These are phyloP conservation scores for Clitarchus hookeri DNA, from an alignment of 2,888 invertebrate genomes.

Conservation along the genomic window DNA sequence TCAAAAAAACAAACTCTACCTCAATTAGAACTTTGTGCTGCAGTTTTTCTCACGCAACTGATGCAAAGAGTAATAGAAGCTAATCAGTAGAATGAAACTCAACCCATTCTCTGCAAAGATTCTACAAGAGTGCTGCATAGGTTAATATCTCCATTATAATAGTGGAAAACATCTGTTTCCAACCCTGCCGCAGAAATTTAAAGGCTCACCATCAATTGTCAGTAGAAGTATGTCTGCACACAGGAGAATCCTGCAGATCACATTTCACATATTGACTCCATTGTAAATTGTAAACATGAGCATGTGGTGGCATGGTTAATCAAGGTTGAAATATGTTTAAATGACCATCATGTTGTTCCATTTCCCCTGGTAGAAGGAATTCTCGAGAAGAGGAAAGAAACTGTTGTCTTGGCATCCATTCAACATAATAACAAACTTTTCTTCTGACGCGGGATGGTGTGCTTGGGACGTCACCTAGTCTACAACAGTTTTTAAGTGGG, in stretches of 20 bases:
- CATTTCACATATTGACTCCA: too few species aligned
- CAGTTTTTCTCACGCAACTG: constrained; percentile 44
- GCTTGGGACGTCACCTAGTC: too few species aligned
- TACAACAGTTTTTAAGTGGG: too few species aligned
- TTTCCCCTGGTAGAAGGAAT: too few species aligned
- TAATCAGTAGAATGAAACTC: constrained; percentile 30
- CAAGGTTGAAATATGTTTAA: background rate
- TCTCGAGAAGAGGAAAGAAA: too few species aligned
- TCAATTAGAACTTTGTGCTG: constrained; percentile 47
- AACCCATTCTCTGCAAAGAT: constrained; percentile 45
- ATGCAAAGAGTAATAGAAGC: constrained; percentile 32
- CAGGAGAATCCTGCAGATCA: background rate
- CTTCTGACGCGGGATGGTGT: too few species aligned
- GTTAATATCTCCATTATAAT: constrained; percentile 37
- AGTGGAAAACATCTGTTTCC: constrained; percentile 45
- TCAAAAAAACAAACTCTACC: constrained; percentile 46
- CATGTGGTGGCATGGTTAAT: background rate
- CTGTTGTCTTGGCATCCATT: too few species aligned
- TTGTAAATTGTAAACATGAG: too few species aligned
- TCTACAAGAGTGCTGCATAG: constrained; percentile 48
- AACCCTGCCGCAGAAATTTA: constrained; percentile 46
- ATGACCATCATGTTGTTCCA: too few species aligned
- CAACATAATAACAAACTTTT: too few species aligned
- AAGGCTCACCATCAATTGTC: constrained; percentile 28
- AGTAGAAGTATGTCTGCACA: constrained; percentile 42